Evolutionary conservation across 2,113 vertebrate genomes (phyloP).

Genomic region (Kryptolebias marmoratus): DNA sequence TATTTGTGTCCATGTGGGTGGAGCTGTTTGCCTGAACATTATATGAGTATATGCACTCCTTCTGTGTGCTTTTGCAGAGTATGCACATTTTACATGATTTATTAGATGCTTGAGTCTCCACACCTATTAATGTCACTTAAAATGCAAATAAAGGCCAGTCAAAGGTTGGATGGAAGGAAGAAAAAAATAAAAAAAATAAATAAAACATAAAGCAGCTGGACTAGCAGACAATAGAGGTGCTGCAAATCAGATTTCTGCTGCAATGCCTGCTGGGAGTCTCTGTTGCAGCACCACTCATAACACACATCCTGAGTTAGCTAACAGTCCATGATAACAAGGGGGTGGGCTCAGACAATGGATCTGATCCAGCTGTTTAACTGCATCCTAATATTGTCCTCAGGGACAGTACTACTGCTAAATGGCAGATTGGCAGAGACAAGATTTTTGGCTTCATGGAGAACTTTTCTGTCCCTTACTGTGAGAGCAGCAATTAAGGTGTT

Average conservation of each 20-base stretch:
- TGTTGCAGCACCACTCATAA: constrained; percentile 51
- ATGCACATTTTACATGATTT: constrained; percentile 61
- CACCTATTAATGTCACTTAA: constrained; percentile 75
- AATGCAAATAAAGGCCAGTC: constrained; percentile 76
- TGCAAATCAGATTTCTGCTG: constrained; percentile 69
- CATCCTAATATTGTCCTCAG: constrained; percentile 64
- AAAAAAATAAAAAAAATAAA: constrained; percentile 11
- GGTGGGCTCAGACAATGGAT: constrained; percentile 58
- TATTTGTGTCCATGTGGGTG: not conserved
- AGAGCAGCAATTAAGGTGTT: constrained; percentile 60
- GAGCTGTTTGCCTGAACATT: constrained; percentile 25
- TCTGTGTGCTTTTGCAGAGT: constrained; percentile 51
- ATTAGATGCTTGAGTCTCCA: constrained; percentile 57
- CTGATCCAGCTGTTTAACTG: constrained; percentile 71
- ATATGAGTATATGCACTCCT: constrained; percentile 17
- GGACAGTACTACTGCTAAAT: constrained; percentile 63
- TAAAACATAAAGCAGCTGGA: constrained; percentile 60
- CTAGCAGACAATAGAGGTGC: constrained; percentile 47
- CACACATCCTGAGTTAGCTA: constrained; percentile 53
- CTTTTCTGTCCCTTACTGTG: constrained; percentile 31
- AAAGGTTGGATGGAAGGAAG: constrained; percentile 54
- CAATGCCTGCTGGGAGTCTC: constrained; percentile 69
- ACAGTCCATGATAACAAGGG: constrained; percentile 67
- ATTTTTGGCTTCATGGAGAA: constrained; percentile 49
- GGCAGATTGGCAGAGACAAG: constrained; percentile 52